A percentile compares a stretch with the other conserved stretches of the same genome.
Conservation (phyloP, 1,140 invertebrate genomes). For the Drosophila takahashii region DNA sequence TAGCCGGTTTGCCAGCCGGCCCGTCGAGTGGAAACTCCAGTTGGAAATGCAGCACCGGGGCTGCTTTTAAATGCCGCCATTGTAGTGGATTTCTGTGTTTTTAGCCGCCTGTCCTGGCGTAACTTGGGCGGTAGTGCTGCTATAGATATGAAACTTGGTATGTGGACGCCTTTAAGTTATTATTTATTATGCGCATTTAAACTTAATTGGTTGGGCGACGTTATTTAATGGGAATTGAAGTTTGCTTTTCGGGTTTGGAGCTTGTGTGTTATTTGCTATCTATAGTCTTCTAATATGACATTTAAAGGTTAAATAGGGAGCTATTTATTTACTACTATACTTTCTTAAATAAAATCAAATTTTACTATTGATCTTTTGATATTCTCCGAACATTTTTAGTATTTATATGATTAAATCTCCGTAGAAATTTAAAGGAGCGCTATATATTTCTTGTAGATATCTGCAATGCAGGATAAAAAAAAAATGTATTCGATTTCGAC, state of each 20-base stretch:
- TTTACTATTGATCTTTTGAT: no score
- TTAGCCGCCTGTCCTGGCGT: slow-evolving; percentile 4
- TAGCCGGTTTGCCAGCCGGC: not conserved
- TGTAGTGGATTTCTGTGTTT: slow-evolving; percentile 18
- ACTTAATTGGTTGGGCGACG: not conserved
- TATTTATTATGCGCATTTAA: not conserved
- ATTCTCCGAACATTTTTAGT: no score
- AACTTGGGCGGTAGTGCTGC: not conserved
- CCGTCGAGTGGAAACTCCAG: slow-evolving; percentile 34
- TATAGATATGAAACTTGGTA: slow-evolving; percentile 5
- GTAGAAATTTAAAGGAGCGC: no score
- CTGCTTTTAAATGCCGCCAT: slow-evolving; percentile 17
- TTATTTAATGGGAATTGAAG: not conserved
- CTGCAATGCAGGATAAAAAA: not conserved
- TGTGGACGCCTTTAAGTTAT: not conserved
- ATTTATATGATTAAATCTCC: no score
- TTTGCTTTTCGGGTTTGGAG: no score
- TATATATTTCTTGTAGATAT: no score
- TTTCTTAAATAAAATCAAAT: no score
- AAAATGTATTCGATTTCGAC: slow-evolving; percentile 18
- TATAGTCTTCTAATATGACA: no score
- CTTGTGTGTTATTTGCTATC: no score
- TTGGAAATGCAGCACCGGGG: slow-evolving; percentile 5
- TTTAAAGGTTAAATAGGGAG: no score
- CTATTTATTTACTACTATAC: no score